Evolutionary conservation across 2,797 vertebrate species (phyloP), one percentile per base, ranked within the genome.

Genomic region (Silurus lanzhouensis): DNA sequence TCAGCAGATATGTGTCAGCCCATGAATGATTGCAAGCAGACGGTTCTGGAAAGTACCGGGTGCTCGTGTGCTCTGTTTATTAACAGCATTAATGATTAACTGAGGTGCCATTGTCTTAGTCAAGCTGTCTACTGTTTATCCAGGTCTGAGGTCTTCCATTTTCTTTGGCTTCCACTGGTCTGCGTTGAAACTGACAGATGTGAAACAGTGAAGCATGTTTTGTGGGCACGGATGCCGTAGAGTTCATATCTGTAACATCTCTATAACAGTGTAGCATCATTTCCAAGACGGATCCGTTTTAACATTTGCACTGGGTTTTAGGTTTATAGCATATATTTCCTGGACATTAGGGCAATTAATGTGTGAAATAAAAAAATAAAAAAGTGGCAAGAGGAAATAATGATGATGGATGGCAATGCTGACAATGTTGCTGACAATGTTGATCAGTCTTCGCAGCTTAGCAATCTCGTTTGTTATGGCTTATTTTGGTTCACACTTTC

Each of bases 41-140:
- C 90, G 90, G 89, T 92, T 93, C 89, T 91, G 90, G 90, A 92
- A 90, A 90, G 92, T 90, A 90, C 90, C 87, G 64, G 79, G 80
- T 85, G 84, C 70, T 85, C 74, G 84, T 57, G 38, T 83, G 85
- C 86, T 84, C 92, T 93, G 94, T 93, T 95, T 93, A 95, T 95
- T 94, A 95, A 93, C 93, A 91, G 92, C 91, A 94, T 94, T 95
- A 95, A 96, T 95, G 93, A 95, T 95, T 95, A 95, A 95, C 94
- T 93, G 92, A 95, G 93, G 92, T 93, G 92, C 92, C 91, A 94
- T 95, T 95, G 93, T 95, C 93, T 92, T 91, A 89, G 90, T 87
- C 93, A 93, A 94, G 93, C 93, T 95, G 95, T 94, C 94, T 88
- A 88, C 91, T 90, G 92, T 93, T 94, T 94, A 93, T 95, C 83